Percentiles rank a stretch among this genome's conserved stretches.
Conservation (phyloP, 2,797 vertebrate species). For the Myiotriccus ornatus region DNA sequence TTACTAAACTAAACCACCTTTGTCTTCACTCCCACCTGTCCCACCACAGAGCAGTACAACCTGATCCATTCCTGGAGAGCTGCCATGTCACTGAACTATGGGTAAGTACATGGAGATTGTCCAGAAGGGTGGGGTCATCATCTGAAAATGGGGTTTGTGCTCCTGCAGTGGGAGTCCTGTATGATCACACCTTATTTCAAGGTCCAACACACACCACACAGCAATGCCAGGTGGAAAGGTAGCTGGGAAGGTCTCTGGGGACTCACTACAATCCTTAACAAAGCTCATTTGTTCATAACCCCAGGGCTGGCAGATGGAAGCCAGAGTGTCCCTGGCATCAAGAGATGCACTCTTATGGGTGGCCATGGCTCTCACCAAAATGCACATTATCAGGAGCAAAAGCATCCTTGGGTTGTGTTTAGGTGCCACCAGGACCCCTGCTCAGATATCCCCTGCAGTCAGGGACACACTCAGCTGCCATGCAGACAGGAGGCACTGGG, state of each 20-base stretch:
- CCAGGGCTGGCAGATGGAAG: not conserved
- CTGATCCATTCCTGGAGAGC: not conserved
- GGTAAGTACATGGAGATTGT: not conserved
- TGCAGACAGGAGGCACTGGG: not conserved
- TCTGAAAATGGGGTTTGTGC: not conserved
- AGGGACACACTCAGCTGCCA: not conserved
- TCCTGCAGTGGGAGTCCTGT: not conserved
- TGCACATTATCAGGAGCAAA: not conserved
- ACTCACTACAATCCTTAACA: not conserved
- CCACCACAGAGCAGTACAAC: not conserved
- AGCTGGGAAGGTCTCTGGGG: not conserved
- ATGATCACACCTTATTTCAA: not conserved
- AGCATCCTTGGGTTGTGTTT: not conserved
- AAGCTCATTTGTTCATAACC: not conserved
- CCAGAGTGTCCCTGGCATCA: not conserved
- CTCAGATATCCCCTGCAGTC: not conserved
- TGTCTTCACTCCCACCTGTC: not conserved
- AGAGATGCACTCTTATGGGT: not conserved
- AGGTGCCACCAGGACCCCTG: not conserved
- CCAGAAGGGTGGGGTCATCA: not conserved
- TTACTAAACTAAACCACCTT: not conserved
- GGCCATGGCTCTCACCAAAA: not conserved
- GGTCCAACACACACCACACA: not conserved
- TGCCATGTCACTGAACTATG: not conserved
- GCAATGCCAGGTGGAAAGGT: not conserved